These are phyloP conservation scores for Apodemus agrarius DNA, from an alignment of 2,797 vertebrate genomes.

Conservation along the genomic window DNA sequence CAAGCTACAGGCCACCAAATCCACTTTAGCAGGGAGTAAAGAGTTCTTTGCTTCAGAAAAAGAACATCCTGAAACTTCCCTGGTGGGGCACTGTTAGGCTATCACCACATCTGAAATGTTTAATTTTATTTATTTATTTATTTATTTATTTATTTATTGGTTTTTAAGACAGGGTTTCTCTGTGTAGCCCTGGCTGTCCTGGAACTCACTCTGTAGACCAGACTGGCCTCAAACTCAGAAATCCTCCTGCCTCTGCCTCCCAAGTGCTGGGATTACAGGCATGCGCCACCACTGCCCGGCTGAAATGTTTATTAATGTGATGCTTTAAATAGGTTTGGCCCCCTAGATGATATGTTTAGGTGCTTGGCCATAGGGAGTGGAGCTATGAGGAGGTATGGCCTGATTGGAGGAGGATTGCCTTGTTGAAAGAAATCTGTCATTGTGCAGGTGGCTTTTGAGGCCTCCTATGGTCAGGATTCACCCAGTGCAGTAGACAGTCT, in stretches of 20 bases:
- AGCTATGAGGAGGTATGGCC: neutral
- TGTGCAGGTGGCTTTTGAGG: neutral
- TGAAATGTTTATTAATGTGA: neutral
- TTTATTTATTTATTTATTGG: too few species aligned
- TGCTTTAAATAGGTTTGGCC: neutral
- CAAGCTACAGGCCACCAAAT: neutral
- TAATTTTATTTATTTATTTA: neutral
- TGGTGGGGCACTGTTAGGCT: neutral
- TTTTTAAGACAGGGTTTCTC: too few species aligned
- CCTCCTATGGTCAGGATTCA: neutral
- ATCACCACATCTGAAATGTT: neutral
- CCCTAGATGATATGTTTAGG: neutral
- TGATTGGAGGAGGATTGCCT: neutral
- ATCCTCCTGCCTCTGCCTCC: too few species aligned
- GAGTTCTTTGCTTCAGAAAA: constrained; percentile 12
- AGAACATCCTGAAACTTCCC: neutral
- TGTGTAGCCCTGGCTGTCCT: too few species aligned
- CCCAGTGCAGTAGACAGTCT: neutral
- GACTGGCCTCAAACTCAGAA: too few species aligned
- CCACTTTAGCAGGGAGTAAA: constrained; percentile 33
- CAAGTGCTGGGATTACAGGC: too few species aligned
- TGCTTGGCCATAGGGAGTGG: neutral
- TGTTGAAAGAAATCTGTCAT: neutral
- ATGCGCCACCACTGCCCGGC: neutral
- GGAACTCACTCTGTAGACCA: too few species aligned